Conservation (phyloP, 1,140 invertebrate species). For the Onthophagus taurus region DNA sequence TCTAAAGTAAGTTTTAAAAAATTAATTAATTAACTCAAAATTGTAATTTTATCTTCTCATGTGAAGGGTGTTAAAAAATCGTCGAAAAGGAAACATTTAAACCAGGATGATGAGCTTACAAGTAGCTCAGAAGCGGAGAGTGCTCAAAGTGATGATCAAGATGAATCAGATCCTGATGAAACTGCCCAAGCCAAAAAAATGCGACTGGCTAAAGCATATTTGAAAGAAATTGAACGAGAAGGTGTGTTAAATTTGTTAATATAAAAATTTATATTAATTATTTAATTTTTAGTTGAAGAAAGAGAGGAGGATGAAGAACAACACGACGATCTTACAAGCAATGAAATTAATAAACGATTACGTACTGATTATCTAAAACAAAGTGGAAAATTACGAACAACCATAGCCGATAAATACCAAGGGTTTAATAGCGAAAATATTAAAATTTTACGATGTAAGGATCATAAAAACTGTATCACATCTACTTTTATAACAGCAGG, state of each 20-base stretch:
- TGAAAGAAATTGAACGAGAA: constrained; percentile 76
- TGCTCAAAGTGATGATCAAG: not conserved
- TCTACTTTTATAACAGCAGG: constrained; percentile 69
- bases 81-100: constrained; percentile 19
- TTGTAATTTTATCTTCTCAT: too few relatives aligned
- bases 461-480: constrained; percentile 72
- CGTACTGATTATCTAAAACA: constrained; percentile 68
- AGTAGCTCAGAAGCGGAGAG: constrained; percentile 16
- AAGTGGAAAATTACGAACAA: constrained; percentile 64
- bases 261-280: not conserved
- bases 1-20: constrained; percentile 23
- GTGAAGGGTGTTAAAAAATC: constrained; percentile 26
- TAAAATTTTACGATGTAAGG: constrained; percentile 51
- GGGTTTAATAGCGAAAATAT: constrained; percentile 41
- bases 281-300: constrained; percentile 18
- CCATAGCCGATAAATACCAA: constrained; percentile 59
- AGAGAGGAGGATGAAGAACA: constrained; percentile 15
- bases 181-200: constrained; percentile 85
- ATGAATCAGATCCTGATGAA: constrained; percentile 34
- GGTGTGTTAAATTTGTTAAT: constrained; percentile 33
- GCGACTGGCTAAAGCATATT: constrained; percentile 77
- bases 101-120: constrained; percentile 36
- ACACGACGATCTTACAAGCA: not conserved
- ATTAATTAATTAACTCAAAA: too few relatives aligned
- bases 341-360: constrained; percentile 3